Evolutionary conservation across 2,888 invertebrate species (phyloP).

Genomic region (Andrena marginata): DNA sequence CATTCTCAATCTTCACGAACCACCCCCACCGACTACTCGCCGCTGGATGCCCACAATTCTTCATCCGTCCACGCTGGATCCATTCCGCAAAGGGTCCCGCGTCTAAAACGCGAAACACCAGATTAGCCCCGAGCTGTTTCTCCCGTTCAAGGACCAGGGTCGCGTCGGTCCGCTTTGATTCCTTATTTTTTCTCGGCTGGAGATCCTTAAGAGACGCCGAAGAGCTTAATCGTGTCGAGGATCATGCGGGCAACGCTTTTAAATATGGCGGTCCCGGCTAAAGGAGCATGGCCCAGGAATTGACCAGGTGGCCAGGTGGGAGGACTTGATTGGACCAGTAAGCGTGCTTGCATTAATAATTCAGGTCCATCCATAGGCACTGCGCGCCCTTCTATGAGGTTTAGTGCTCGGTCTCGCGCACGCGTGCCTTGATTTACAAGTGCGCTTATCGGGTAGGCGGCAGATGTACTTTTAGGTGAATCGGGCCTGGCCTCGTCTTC

Average conservation of each 20-base stretch:
- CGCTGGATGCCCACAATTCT: not conserved
- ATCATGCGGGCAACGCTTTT: constrained; percentile 76
- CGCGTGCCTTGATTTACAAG: constrained; percentile 81
- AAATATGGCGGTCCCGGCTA: constrained; percentile 65
- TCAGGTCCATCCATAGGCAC: constrained; percentile 74
- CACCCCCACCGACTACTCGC: too few relatives aligned
- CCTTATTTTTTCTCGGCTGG: constrained; percentile 38
- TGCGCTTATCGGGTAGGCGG: constrained; percentile 80
- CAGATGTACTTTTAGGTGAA: constrained; percentile 75
- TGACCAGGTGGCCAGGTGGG: constrained; percentile 78
- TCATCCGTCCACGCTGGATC: not conserved
- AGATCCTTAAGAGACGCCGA: constrained; percentile 66
- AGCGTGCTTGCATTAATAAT: constrained; percentile 81
- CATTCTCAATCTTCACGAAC: too few relatives aligned
- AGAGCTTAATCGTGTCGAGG: constrained; percentile 78
- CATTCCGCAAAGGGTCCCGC: not conserved
- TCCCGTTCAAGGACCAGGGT: constrained; percentile 59
- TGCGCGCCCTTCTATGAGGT: constrained; percentile 63
- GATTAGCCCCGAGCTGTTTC: constrained; percentile 62
- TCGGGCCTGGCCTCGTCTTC: constrained; percentile 27
- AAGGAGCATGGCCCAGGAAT: constrained; percentile 71
- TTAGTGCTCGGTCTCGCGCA: constrained; percentile 59
- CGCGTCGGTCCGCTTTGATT: constrained; percentile 62
- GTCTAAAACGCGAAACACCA: constrained; percentile 44
- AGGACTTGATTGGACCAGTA: constrained; percentile 81